A percentile compares a stretch with the other conserved stretches of the same genome.
Evolutionary conservation across 2,113 vertebrate genomes (phyloP).

Genomic region (Ceuthmochares aereus): DNA sequence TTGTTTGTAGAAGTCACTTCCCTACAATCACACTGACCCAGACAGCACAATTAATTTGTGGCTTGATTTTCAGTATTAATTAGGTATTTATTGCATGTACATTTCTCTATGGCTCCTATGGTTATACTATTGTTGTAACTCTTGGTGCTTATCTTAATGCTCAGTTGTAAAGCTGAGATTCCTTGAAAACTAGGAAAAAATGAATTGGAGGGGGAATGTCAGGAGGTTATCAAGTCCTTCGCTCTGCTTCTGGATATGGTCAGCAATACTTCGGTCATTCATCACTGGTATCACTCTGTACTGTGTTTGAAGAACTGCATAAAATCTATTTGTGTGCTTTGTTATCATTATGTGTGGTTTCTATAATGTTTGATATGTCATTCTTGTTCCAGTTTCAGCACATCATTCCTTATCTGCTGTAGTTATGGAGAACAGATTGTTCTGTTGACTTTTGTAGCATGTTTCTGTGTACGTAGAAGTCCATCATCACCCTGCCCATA

Average conservation of each 20-base stretch:
- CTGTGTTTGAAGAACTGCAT: background rate
- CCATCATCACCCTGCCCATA: background rate
- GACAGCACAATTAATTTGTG: background rate
- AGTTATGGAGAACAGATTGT: background rate
- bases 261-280: background rate
- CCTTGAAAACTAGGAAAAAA: background rate
- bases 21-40: background rate
- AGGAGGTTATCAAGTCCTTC: background rate
- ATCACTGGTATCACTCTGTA: background rate
- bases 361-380: conserved; percentile 10
- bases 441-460: conserved; percentile 26
- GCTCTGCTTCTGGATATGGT: background rate
- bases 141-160: background rate
- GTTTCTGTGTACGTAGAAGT: background rate
- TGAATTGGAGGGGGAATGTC: background rate
- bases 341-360: background rate
- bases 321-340: background rate
- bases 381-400: background rate
- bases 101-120: background rate
- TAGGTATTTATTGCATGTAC: background rate
- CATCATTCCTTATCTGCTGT: background rate
- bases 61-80: background rate
- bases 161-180: background rate
- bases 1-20: background rate
- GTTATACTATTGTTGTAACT: background rate